Percentiles rank a stretch among this genome's conserved stretches.
Evolutionary conservation across 2,888 invertebrate species (phyloP).

Genomic region (Agonopterix subpropinquella): DNA sequence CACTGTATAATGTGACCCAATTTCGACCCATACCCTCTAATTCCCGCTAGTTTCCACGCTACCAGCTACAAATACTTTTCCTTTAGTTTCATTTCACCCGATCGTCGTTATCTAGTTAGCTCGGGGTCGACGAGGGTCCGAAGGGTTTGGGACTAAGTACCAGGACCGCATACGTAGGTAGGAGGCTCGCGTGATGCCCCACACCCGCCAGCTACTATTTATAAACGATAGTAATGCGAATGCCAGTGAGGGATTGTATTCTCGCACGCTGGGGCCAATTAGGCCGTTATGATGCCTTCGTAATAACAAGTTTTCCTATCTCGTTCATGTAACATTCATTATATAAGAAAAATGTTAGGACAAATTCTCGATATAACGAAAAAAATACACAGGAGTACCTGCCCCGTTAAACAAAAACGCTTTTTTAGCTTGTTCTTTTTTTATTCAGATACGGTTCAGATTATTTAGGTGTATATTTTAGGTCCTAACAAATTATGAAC

Average conservation of each 20-base stretch:
- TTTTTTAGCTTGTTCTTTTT: not conserved
- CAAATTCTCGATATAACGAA: not conserved
- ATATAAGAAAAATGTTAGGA: not conserved
- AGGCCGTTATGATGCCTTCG: slow-evolving; percentile 48
- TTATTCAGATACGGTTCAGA: not conserved
- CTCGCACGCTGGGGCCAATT: slow-evolving; percentile 54
- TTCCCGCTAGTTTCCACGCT: slow-evolving; percentile 56
- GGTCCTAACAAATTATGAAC: slow-evolving; percentile 2
- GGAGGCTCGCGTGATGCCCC: slow-evolving; percentile 42
- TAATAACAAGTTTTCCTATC: slow-evolving; percentile 22
- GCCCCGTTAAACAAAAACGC: not conserved
- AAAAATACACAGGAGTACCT: not conserved
- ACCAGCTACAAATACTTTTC: slow-evolving; percentile 66
- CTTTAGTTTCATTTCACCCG: slow-evolving; percentile 65
- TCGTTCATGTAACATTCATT: slow-evolving; percentile 12
- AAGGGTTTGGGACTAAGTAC: slow-evolving; percentile 57
- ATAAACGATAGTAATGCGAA: slow-evolving; percentile 48
- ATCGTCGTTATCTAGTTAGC: slow-evolving; percentile 73
- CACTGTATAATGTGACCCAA: slow-evolving; percentile 48
- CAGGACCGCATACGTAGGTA: slow-evolving; percentile 51
- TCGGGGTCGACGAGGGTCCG: slow-evolving; percentile 69
- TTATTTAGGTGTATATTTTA: not conserved
- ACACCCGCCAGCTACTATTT: slow-evolving; percentile 42
- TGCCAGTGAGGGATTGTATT: slow-evolving; percentile 51
- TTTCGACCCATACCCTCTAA: slow-evolving; percentile 37